A percentile compares a stretch with the other conserved stretches of the same genome.
phyloP scores from a whole-genome alignment of 2,888 invertebrate genomes.

The Leptopilina myrica region DNA sequence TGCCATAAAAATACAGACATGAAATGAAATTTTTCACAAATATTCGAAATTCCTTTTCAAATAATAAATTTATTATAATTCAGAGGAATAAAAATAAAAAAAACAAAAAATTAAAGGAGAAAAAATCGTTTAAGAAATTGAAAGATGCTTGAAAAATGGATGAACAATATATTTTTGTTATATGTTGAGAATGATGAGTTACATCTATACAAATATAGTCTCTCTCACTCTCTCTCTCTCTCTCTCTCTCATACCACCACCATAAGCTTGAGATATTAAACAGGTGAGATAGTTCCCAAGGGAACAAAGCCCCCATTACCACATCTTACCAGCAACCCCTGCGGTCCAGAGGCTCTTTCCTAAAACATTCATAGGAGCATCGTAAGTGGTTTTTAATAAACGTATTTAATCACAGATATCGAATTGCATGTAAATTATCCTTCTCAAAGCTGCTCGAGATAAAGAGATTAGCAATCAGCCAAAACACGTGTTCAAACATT shows the following conservation, averaged over 20 bases:
- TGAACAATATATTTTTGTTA: slow-evolving; percentile 14
- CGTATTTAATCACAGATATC: slow-evolving; percentile 72
- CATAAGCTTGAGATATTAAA: slow-evolving; percentile 69
- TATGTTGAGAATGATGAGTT: slow-evolving; percentile 54
- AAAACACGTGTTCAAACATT: slow-evolving; percentile 37
- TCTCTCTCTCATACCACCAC: background rate
- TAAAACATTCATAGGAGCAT: slow-evolving; percentile 71
- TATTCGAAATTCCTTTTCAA: no score
- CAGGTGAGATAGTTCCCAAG: slow-evolving; percentile 73
- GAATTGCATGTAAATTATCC: slow-evolving; percentile 67
- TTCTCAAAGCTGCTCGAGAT: slow-evolving; percentile 51
- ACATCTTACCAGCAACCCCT: slow-evolving; percentile 66
- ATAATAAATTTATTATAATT: no score
- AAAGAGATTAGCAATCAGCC: slow-evolving; percentile 49
- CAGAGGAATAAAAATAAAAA: no score
- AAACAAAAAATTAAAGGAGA: no score
- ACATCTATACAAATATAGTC: slow-evolving; percentile 60
- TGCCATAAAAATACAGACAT: no score
- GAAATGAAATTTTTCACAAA: no score
- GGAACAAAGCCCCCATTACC: slow-evolving; percentile 74
- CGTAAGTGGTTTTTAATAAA: slow-evolving; percentile 74
- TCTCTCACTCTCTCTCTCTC: slow-evolving; percentile 60
- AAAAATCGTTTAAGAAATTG: background rate
- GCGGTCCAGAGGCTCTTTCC: slow-evolving; percentile 54
- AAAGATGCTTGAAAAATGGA: background rate